A percentile compares a stretch with the other conserved stretches of the same genome.
phyloP scores from a whole-genome alignment of 2,797 vertebrate species.

The Hippocampus kuda region DNA sequence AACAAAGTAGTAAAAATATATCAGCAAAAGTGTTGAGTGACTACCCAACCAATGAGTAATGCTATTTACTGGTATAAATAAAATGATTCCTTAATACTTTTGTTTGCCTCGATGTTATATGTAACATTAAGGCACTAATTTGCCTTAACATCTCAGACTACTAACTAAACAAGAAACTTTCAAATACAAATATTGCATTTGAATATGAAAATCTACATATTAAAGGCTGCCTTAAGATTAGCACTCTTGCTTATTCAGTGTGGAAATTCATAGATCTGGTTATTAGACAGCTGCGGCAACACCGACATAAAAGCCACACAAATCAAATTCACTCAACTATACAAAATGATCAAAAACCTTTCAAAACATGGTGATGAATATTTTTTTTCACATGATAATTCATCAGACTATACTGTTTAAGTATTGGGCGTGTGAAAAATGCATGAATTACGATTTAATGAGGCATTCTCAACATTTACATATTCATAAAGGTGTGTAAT shows the following conservation, averaged over 20 bases:
- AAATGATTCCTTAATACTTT: background rate
- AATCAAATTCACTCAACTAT: constrained; percentile 59
- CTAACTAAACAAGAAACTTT: constrained; percentile 2
- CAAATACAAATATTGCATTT: constrained; percentile 4
- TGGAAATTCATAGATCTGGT: constrained; percentile 45
- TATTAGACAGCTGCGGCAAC: constrained; percentile 48
- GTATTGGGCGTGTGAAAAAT: constrained; percentile 72
- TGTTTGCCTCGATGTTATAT: background rate
- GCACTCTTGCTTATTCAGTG: constrained; percentile 36
- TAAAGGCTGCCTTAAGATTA: constrained; percentile 14
- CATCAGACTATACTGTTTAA: constrained; percentile 65
- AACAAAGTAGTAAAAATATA: background rate
- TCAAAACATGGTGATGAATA: constrained; percentile 69
- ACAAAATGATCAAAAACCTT: constrained; percentile 58
- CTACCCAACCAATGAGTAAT: background rate
- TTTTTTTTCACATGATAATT: constrained; percentile 64
- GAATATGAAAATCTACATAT: constrained; percentile 1
- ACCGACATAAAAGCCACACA: constrained; percentile 34
- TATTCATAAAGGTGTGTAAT: constrained; percentile 81
- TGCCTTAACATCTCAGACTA: background rate
- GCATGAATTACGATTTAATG: constrained; percentile 80
- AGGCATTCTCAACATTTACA: constrained; percentile 76
- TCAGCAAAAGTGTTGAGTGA: background rate
- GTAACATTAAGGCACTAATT: background rate
- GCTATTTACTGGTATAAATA: background rate